These are phyloP conservation scores for Ornithoptera alexandrae DNA, from an alignment of 2,888 invertebrate genomes.

Conservation along the genomic window DNA sequence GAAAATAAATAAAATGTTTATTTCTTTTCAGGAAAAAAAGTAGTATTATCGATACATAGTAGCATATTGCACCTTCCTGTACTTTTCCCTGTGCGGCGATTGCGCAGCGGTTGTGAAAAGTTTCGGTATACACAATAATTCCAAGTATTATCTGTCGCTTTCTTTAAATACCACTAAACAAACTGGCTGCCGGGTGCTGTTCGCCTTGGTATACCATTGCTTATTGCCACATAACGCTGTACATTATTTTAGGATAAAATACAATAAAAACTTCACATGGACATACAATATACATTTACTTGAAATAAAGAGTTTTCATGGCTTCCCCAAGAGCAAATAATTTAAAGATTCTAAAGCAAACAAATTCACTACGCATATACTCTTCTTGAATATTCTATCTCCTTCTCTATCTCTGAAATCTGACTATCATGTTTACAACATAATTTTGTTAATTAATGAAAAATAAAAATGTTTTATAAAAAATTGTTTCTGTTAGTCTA, in stretches of 20 bases:
- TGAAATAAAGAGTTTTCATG: neutral
- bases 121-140: conserved; percentile 14
- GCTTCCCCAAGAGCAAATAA: neutral
- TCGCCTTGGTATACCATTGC: conserved; percentile 28
- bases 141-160: conserved; percentile 19
- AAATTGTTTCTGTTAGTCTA: no score
- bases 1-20: no score
- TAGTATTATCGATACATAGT: no score
- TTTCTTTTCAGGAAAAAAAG: no score
- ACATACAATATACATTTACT: neutral
- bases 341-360: neutral
- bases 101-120: neutral
- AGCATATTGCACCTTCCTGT: conserved; percentile 8
- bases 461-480: no score
- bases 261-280: conserved; percentile 16
- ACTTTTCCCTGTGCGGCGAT: conserved; percentile 7
- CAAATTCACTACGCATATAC: neutral
- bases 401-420: no score
- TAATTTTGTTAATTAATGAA: no score
- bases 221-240: conserved; percentile 25
- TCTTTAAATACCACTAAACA: conserved; percentile 31
- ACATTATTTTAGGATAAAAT: conserved; percentile 22
- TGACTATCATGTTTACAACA: no score
- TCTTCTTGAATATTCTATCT: no score
- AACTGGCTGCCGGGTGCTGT: conserved; percentile 21